Percentiles rank a stretch among this genome's conserved stretches.
Conservation (phyloP, 2,113 vertebrate species). For the Grantiella picta region DNA sequence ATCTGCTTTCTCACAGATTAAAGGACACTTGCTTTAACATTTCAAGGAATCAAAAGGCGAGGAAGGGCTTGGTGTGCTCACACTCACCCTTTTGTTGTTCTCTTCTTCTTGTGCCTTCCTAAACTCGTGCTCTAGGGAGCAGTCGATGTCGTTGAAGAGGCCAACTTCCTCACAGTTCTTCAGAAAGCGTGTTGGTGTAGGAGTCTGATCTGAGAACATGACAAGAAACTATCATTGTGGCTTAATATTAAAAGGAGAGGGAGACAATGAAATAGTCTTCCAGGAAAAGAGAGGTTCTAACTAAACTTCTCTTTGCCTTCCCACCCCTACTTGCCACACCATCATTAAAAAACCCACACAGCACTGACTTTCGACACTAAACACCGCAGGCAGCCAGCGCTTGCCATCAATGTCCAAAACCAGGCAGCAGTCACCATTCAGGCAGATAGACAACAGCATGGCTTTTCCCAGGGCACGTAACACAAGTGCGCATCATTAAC, state of each 20-base stretch:
- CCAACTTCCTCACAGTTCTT: constrained; percentile 99
- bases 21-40: background rate
- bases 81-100: constrained; percentile 92
- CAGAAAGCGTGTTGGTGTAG: constrained; percentile 95
- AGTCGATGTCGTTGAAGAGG: constrained; percentile 95
- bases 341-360: background rate
- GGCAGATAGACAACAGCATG: background rate
- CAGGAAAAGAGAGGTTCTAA: background rate
- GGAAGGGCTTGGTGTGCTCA: background rate
- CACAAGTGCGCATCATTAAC: background rate
- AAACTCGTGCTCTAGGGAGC: constrained; percentile 96
- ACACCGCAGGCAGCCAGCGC: background rate
- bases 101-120: constrained; percentile 96
- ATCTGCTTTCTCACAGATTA: background rate
- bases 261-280: background rate
- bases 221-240: background rate
- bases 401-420: background rate
- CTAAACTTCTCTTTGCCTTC: background rate
- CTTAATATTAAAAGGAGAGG: background rate
- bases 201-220: constrained; percentile 90
- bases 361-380: fast-evolving
- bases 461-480: background rate
- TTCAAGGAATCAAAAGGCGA: background rate
- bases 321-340: background rate
- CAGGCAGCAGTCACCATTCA: background rate